phyloP scores from a whole-genome alignment of 2,113 vertebrate species.

The Platanista minor region DNA sequence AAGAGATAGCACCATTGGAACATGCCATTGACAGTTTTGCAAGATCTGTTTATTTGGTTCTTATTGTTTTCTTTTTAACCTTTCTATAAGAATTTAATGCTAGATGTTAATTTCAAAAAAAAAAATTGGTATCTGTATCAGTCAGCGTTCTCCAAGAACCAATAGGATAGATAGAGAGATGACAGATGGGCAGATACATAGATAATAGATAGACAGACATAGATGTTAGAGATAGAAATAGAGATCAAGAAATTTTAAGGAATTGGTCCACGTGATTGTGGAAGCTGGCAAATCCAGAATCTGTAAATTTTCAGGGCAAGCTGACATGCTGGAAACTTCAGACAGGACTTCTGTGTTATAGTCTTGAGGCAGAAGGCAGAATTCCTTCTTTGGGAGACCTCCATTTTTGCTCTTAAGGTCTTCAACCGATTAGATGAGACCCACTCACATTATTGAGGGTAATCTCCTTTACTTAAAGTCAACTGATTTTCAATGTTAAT shows the following conservation, averaged over 20 bases:
- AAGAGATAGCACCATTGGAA: background rate
- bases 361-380: background rate
- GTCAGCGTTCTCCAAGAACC: background rate
- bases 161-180: background rate
- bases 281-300: background rate
- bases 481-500: no score
- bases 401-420: background rate
- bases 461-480: no score
- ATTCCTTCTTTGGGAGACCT: background rate
- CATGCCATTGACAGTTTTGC: background rate
- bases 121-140: background rate
- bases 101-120: background rate
- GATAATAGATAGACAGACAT: no score
- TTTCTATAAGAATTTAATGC: background rate
- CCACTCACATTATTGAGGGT: no score
- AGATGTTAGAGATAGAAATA: background rate
- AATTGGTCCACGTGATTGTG: background rate
- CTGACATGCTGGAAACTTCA: background rate
- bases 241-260: background rate
- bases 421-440: no score
- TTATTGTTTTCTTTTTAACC: background rate
- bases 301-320: background rate
- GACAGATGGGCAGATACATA: background rate
- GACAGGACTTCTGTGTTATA: background rate
- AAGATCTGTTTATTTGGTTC: background rate